phyloP scores from a whole-genome alignment of 1,140 invertebrate genomes.

The Augochlora pura region DNA sequence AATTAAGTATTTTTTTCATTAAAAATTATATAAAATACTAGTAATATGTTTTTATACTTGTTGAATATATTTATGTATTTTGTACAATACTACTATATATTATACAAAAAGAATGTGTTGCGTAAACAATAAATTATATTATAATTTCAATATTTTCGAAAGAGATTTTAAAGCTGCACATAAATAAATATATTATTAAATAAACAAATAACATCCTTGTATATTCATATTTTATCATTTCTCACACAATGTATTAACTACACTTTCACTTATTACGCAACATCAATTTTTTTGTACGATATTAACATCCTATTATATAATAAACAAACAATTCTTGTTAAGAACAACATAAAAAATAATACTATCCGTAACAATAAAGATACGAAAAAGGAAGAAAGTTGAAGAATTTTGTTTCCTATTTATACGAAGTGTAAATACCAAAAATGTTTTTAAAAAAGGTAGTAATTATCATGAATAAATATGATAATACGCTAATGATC shows the following conservation, averaged over 20 bases:
- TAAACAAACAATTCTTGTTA: not conserved
- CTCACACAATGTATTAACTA: not conserved
- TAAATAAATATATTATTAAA: constrained; percentile 9
- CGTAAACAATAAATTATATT: constrained; percentile 57
- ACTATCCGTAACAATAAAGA: not conserved
- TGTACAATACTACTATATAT: not conserved
- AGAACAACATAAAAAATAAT: not conserved
- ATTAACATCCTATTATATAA: not conserved
- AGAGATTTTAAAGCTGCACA: not conserved
- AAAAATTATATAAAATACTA: not conserved
- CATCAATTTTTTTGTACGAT: not conserved
- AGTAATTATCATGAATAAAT: constrained; percentile 5
- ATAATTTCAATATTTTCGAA: constrained; percentile 10
- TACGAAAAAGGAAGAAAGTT: not conserved
- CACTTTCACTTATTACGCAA: not conserved
- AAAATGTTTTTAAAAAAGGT: constrained; percentile 14
- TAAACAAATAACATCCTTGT: not conserved
- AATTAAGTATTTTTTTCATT: not conserved
- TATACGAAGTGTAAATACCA: not conserved
- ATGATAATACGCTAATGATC: constrained; percentile 15
- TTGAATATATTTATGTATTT: not conserved
- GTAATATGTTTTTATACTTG: not conserved
- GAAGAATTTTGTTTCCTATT: not conserved
- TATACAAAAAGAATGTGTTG: constrained; percentile 36
- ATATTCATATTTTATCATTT: not conserved